Conservation (phyloP, 2,113 vertebrate species). For the Motacilla tschutschensis region DNA sequence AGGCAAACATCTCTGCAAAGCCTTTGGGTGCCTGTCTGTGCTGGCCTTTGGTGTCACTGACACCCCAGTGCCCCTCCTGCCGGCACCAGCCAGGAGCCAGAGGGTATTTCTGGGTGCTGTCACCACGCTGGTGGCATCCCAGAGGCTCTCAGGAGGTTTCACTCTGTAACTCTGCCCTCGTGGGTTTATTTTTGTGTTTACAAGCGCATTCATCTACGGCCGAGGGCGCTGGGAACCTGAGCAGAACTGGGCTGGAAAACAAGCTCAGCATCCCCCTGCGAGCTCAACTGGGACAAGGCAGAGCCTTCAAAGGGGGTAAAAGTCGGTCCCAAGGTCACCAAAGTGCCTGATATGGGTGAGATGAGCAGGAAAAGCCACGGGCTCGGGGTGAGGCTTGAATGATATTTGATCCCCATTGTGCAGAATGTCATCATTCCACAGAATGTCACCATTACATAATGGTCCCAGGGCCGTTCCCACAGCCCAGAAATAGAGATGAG, state of each 20-base stretch:
- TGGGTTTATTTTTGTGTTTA: slow-evolving; percentile 66
- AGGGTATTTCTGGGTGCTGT: neutral
- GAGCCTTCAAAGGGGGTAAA: neutral
- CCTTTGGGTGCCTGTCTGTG: neutral
- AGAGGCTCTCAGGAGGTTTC: neutral
- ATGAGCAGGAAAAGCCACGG: neutral
- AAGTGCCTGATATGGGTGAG: neutral
- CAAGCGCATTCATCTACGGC: neutral
- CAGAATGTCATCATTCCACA: neutral
- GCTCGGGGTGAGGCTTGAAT: neutral
- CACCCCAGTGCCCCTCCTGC: neutral
- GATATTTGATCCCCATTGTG: neutral
- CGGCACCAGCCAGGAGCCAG: neutral
- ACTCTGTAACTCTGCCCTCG: neutral
- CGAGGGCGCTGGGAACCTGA: neutral
- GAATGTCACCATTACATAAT: slow-evolving; percentile 12
- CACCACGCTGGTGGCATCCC: slow-evolving; percentile 8
- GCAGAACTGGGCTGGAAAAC: neutral
- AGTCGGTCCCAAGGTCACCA: neutral
- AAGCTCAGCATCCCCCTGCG: neutral
- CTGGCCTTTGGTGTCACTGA: neutral
- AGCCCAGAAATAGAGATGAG: slow-evolving; percentile 22
- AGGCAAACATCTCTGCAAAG: neutral
- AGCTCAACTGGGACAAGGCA: neutral
- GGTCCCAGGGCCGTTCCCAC: neutral